Conservation (phyloP, 1,140 invertebrate genomes). For the Nebria ingens region DNA sequence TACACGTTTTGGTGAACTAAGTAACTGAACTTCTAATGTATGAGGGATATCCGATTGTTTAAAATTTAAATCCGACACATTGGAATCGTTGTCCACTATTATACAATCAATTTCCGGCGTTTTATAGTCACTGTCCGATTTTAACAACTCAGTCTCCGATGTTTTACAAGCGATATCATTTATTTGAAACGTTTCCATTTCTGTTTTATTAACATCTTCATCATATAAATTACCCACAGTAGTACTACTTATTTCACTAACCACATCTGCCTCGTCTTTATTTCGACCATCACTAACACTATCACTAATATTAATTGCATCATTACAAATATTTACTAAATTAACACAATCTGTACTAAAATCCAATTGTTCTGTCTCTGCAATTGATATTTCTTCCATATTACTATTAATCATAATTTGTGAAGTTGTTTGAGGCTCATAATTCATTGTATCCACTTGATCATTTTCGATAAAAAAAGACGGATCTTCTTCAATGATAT, state of each 20-base stretch:
- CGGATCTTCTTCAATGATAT: not conserved
- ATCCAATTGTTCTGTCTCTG: too few relatives aligned
- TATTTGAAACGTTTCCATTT: too few relatives aligned
- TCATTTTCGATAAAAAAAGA: not conserved
- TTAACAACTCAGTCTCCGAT: too few relatives aligned
- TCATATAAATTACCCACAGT: not conserved
- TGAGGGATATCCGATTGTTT: too few relatives aligned
- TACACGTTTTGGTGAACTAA: not conserved
- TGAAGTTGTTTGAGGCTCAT: too few relatives aligned
- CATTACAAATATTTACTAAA: too few relatives aligned
- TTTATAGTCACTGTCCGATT: too few relatives aligned
- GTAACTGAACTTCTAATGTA: too few relatives aligned
- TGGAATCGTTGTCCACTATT: not conserved
- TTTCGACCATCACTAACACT: not conserved
- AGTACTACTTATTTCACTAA: not conserved
- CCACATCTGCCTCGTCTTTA: not conserved
- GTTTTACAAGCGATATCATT: too few relatives aligned
- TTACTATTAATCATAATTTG: not conserved
- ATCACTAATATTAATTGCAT: not conserved
- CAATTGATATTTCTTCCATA: too few relatives aligned
- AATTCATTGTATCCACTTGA: not conserved
- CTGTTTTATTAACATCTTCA: not conserved
- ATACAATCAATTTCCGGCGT: not conserved
- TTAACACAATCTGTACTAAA: too few relatives aligned
- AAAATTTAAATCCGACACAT: not conserved